A percentile compares a stretch with the other conserved stretches of the same genome.
phyloP scores from a whole-genome alignment of 2,888 invertebrate species.

The Trichopoda pennipes region DNA sequence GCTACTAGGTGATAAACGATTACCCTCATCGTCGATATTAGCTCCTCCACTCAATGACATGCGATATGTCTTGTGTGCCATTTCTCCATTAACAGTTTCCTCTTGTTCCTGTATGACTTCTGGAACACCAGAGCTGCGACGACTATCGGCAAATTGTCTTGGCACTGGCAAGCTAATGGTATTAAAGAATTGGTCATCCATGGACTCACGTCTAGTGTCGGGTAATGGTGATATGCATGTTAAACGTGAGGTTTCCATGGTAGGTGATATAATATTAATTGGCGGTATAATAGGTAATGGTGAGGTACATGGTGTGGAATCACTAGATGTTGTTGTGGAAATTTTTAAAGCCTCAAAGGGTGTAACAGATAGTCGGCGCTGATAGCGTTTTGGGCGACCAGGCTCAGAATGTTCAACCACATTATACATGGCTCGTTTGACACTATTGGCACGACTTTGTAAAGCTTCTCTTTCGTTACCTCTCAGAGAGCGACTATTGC shows the following conservation, averaged over 20 bases:
- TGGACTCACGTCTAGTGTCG: slow-evolving; percentile 83
- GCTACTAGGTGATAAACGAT: slow-evolving; percentile 73
- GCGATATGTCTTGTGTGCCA: slow-evolving; percentile 74
- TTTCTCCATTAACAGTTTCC: slow-evolving; percentile 73
- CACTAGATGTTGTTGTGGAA: slow-evolving; percentile 75
- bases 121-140: slow-evolving; percentile 84
- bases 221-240: slow-evolving; percentile 86
- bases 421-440: slow-evolving; percentile 90
- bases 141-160: slow-evolving; percentile 90
- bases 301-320: slow-evolving; percentile 79
- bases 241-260: slow-evolving; percentile 81
- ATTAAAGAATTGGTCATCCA: slow-evolving; percentile 82
- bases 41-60: slow-evolving; percentile 78
- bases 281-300: slow-evolving; percentile 79
- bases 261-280: slow-evolving; percentile 80
- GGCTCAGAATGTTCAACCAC: slow-evolving; percentile 90
- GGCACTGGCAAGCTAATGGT: slow-evolving; percentile 86
- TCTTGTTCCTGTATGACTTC: slow-evolving; percentile 78
- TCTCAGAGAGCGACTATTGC: slow-evolving; percentile 79
- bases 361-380: slow-evolving; percentile 79
- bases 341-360: slow-evolving; percentile 79
- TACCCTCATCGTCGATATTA: slow-evolving; percentile 76
- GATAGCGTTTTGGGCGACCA: slow-evolving; percentile 82
- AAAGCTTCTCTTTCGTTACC: slow-evolving; percentile 84
- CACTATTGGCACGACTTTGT: slow-evolving; percentile 88